These are phyloP conservation scores for Leptoteleia sp. DNA, from an alignment of 1,140 invertebrate species.

Conservation along the genomic window DNA sequence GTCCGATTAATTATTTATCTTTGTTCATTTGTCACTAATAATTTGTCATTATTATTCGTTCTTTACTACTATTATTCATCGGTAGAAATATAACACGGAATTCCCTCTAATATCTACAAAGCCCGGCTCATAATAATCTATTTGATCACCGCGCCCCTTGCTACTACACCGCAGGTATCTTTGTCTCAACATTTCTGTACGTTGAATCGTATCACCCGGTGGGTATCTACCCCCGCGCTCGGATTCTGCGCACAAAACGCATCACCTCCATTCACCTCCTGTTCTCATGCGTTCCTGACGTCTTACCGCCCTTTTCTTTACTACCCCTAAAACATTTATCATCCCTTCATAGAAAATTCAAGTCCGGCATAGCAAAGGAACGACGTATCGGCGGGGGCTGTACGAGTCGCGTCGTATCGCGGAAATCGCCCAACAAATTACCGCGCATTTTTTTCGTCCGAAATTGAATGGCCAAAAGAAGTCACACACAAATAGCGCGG, in stretches of 20 bases:
- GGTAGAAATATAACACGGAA: too few relatives aligned
- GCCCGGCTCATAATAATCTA: background rate
- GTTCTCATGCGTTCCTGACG: conserved; percentile 69
- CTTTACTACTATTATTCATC: too few relatives aligned
- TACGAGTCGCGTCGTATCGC: too few relatives aligned
- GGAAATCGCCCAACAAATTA: too few relatives aligned
- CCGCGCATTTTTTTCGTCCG: background rate
- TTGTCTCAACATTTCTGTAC: conserved; percentile 5
- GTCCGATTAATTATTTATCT: too few relatives aligned
- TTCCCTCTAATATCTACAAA: background rate
- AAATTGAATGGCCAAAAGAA: too few relatives aligned
- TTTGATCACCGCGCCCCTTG: conserved; percentile 6
- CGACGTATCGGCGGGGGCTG: too few relatives aligned
- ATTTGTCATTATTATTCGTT: too few relatives aligned
- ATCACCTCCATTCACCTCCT: conserved; percentile 61
- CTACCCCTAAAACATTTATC: conserved; percentile 65
- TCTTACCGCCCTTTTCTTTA: conserved; percentile 76
- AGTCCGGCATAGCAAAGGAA: too few relatives aligned
- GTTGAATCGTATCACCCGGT: conserved; percentile 17
- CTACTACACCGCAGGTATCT: conserved; percentile 2
- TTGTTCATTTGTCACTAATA: too few relatives aligned
- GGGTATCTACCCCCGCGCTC: conserved; percentile 38
- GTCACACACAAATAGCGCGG: too few relatives aligned
- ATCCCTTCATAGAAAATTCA: conserved; percentile 32
- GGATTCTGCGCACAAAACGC: conserved; percentile 55